Evolutionary conservation across 2,888 invertebrate species (phyloP), one percentile per base, ranked within the genome.

Genomic region (Tenthredo notha): DNA sequence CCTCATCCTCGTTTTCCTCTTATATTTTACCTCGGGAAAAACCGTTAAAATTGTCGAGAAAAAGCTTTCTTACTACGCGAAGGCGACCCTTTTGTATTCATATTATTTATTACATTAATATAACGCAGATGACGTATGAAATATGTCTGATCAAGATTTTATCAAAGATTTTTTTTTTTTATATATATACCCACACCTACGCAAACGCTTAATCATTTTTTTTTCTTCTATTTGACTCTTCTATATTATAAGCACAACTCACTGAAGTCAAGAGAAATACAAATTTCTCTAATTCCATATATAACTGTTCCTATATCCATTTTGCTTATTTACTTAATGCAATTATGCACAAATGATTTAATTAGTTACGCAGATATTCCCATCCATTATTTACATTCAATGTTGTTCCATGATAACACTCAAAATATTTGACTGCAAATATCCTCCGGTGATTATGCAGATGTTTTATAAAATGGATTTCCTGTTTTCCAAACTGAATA

Each of bases 41-140:
- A 18, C 33, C 61, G 67, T 67, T 67, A 33, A 25, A 67, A 67
- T 47, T 47, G 29, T 67, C 18, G 33, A 33, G 33, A 15, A 33
- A 67, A 67, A 18, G 18, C 67, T 67, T n/a, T 40, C 25, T 43
- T 25, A 43, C 40, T 40, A 21, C 74, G 40, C 74, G 21, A 18
- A 77, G 25, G 29, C 50, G 50, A 77, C 77, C 40, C 40, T 74
- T 67, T 67, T 33, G 67, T 67, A 67, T 67, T 18, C 67, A 21
- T 67, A 67, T 67, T 67, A 67, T 67, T 67, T 67, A 67, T 74
- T 15, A 29, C 74, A 74, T 74, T 40, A 43, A 74, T 74, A 74
- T 74, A 74, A 43, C 43, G 47, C 74, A 25, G 12, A 40, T 74
- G 67, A 67, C 33, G 33, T 33, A 21, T 43, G 40, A 21, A 74